phyloP scores from a whole-genome alignment of 2,888 invertebrate species.

The Helleia helle region DNA sequence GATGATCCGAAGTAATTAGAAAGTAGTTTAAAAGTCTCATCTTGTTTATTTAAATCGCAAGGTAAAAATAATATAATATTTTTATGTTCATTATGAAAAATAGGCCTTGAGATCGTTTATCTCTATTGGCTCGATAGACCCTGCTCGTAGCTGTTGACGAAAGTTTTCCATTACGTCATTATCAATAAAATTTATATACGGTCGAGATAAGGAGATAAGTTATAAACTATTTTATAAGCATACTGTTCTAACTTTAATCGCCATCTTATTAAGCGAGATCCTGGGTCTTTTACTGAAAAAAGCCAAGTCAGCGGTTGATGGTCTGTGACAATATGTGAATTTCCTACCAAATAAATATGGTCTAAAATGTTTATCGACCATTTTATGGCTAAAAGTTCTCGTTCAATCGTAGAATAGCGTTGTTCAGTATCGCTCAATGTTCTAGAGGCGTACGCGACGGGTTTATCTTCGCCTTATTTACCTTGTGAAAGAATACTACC shows the following conservation, averaged over 20 bases:
- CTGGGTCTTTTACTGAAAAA: slow-evolving; percentile 24
- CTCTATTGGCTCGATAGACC: too few species aligned
- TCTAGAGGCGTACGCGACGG: neutral
- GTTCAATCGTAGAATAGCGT: slow-evolving; percentile 24
- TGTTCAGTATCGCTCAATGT: slow-evolving; percentile 18
- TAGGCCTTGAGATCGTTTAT: too few species aligned
- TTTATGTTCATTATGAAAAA: too few species aligned
- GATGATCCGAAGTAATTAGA: too few species aligned
- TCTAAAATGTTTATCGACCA: slow-evolving; percentile 23
- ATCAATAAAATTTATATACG: too few species aligned
- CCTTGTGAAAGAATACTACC: slow-evolving; percentile 1
- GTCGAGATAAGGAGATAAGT: slow-evolving; percentile 25
- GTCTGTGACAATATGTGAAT: slow-evolving; percentile 22
- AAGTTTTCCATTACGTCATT: too few species aligned
- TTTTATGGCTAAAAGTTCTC: slow-evolving; percentile 23
- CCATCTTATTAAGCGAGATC: slow-evolving; percentile 24
- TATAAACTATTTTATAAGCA: slow-evolving; percentile 27
- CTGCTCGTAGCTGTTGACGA: too few species aligned
- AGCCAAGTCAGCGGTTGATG: slow-evolving; percentile 24
- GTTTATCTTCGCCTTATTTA: slow-evolving; percentile 5
- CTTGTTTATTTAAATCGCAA: too few species aligned
- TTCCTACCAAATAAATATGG: slow-evolving; percentile 22
- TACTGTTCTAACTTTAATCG: slow-evolving; percentile 24
- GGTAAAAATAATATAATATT: too few species aligned
- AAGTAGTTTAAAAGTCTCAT: too few species aligned